A percentile compares a stretch with the other conserved stretches of the same genome.
phyloP scores from a whole-genome alignment of 2,797 vertebrate genomes.

The Phoxinus dragarum region DNA sequence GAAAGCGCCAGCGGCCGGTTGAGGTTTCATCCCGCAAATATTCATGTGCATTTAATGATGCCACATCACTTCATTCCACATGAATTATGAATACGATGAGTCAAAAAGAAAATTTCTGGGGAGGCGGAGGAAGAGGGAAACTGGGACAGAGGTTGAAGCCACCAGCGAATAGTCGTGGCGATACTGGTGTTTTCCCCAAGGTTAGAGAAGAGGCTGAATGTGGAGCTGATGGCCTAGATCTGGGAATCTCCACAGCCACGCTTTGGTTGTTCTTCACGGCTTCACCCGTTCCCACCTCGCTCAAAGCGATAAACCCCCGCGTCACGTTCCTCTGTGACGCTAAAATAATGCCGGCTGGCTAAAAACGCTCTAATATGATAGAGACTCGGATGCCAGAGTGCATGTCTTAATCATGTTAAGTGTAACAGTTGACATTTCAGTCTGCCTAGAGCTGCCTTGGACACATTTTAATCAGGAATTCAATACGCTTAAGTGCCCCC shows the following conservation, averaged over 20 bases:
- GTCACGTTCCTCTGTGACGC: slow-evolving; percentile 56
- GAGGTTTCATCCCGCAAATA: slow-evolving; percentile 76
- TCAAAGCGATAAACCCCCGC: slow-evolving; percentile 60
- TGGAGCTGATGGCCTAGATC: slow-evolving; percentile 67
- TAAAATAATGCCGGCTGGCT: slow-evolving; percentile 59
- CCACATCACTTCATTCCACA: slow-evolving; percentile 72
- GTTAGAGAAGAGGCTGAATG: slow-evolving; percentile 52
- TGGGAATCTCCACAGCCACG: slow-evolving; percentile 52
- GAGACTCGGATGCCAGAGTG: slow-evolving; percentile 30
- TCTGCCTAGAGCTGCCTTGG: slow-evolving; percentile 32
- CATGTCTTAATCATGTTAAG: slow-evolving; percentile 60
- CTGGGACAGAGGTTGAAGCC: slow-evolving; percentile 58
- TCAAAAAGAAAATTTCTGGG: slow-evolving; percentile 57
- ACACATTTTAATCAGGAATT: slow-evolving; percentile 54
- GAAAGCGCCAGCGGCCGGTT: slow-evolving; percentile 67
- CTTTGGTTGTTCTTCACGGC: slow-evolving; percentile 31
- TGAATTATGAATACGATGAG: slow-evolving; percentile 78
- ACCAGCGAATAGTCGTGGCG: slow-evolving; percentile 43
- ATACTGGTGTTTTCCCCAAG: slow-evolving; percentile 48
- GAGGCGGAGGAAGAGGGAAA: slow-evolving; percentile 44
- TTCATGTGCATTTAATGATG: slow-evolving; percentile 77
- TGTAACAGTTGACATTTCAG: slow-evolving; percentile 47
- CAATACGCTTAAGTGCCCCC: slow-evolving; percentile 58
- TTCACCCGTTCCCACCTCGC: slow-evolving; percentile 56
- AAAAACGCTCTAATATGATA: slow-evolving; percentile 51